Base-by-base conservation (phyloP, 1,140 invertebrate species). In the Monomorium pharaonis region DNA sequence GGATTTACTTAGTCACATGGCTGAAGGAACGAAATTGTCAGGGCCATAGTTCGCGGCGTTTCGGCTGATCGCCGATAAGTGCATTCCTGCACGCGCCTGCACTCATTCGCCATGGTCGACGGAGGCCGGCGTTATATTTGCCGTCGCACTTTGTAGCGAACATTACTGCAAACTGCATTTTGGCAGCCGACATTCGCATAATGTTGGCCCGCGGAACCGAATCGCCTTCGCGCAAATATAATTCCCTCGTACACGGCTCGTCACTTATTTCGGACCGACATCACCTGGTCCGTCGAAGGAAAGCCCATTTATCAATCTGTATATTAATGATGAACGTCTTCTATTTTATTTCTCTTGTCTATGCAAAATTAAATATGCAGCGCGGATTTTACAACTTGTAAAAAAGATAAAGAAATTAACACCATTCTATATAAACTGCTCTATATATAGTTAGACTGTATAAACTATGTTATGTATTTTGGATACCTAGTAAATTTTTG, bases 121-220 rank as follows among this genome's bases (percentile, higher is more conserved):
- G 44, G 42, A 12, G 37, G 16, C 10, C 37, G 60, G 14, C 24
- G 49, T 70, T 83, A 83, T 74, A 81, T 81, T 81, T 47, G 60
- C 44, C 44, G 14, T 80, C 33, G 65, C 27, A 74, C 67, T 83
- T 72, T 83, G 67, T 74, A 83, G 51, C 51, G 30, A 44, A 60
- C 51, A 14, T 74, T 47, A 60, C 27, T 33, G 37, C 18, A 70
- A 81, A 81, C 65, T 56, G 54, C 24, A 33, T 74, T 72, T 74
- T 74, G 78, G 78, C 78, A 81, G 18, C 24, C 33, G 37, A 56
- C 49, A 16, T 58, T 60, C 51, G 24, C 24, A 33, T 42, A 67
- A 67, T 83, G 67, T 74, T 83, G 51, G 65, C 65, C 16, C 44
- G 54, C 54, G 56, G 16, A 42, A 44, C 24, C 63, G 49, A 70